These are phyloP conservation scores for Odobenus rosmarus DNA, from an alignment of 2,113 vertebrate genomes.

Conservation along the genomic window DNA sequence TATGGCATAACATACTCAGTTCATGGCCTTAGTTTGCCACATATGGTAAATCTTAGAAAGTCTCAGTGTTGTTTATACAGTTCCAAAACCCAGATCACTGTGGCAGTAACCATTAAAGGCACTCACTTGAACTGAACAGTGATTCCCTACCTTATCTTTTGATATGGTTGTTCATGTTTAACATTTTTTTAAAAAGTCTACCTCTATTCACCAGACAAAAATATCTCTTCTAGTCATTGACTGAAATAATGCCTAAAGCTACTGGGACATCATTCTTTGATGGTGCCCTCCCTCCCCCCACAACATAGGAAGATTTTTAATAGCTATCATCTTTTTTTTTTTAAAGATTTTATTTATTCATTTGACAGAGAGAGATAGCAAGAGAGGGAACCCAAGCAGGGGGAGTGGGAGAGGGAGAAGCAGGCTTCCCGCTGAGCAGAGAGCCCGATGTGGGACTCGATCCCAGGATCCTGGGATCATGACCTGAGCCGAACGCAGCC, in stretches of 20 bases:
- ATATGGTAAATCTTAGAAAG: not conserved
- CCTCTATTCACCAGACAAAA: not conserved
- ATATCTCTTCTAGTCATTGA: not conserved
- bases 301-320: not conserved
- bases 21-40: not conserved
- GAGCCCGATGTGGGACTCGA: too few relatives aligned
- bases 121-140: not conserved
- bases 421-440: too few relatives aligned
- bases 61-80: not conserved
- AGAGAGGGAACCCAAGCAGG: too few relatives aligned
- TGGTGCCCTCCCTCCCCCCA: not conserved
- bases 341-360: too few relatives aligned
- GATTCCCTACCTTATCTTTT: not conserved
- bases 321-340: not conserved
- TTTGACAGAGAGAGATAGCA: too few relatives aligned
- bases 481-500: too few relatives aligned
- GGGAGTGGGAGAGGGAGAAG: too few relatives aligned
- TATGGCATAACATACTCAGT: not conserved
- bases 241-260: not conserved
- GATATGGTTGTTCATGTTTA: not conserved
- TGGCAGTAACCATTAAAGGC: not conserved
- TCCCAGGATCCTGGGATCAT: too few relatives aligned
- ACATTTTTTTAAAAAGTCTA: not conserved
- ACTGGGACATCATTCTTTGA: not conserved
- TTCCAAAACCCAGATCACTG: not conserved